Conservation (phyloP, 2,888 invertebrate species). For the Brenthis hecate region DNA sequence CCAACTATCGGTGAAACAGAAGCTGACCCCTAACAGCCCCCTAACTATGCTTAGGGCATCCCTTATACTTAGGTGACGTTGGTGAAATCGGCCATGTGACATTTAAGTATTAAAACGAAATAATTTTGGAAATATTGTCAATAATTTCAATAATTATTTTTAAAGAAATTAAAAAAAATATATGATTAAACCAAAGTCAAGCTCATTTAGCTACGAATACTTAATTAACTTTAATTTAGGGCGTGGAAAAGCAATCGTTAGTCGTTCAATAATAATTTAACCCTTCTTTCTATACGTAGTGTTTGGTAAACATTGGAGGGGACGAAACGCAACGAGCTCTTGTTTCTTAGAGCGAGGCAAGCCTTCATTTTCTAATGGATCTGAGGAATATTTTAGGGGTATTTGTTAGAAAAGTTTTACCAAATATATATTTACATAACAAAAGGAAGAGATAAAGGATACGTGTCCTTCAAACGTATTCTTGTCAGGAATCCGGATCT, state of each 20-base stretch:
- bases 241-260: conserved; percentile 70
- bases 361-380: conserved; percentile 78
- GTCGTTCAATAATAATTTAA: conserved; percentile 73
- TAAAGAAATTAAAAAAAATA: no score
- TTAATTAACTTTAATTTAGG: conserved; percentile 47
- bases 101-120: no score
- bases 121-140: no score
- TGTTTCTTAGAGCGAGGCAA: conserved; percentile 64
- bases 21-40: no score
- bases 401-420: conserved; percentile 70
- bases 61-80: no score
- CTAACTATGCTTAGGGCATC: no score
- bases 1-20: no score
- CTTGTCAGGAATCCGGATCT: conserved; percentile 67
- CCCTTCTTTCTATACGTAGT: conserved; percentile 62
- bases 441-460: conserved; percentile 70
- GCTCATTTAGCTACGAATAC: no score
- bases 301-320: conserved; percentile 38
- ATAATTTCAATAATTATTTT: no score
- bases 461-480: conserved; percentile 67
- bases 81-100: no score
- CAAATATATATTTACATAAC: conserved; percentile 74
- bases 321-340: conserved; percentile 48
- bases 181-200: no score
- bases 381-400: conserved; percentile 51